Percentiles rank a stretch among this genome's conserved stretches.
Evolutionary conservation across 2,888 invertebrate genomes (phyloP).

Genomic region (Cordilura impudica): DNA sequence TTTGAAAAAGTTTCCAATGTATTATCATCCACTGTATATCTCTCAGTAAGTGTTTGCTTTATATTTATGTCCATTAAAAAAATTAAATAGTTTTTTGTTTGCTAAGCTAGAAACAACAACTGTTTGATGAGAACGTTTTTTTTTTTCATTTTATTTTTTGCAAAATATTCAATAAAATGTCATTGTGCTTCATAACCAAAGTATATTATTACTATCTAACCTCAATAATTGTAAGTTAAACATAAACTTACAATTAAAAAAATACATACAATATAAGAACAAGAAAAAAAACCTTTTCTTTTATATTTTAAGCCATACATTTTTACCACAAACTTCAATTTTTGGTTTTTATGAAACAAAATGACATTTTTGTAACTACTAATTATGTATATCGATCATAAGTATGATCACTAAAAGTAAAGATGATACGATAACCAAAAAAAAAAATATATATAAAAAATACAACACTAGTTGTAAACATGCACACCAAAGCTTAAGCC

Average conservation of each 20-base stretch:
- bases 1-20: no score
- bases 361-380: slow-evolving; percentile 52
- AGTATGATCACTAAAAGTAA: slow-evolving; percentile 26
- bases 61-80: no score
- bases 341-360: slow-evolving; percentile 15
- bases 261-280: not conserved
- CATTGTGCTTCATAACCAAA: not conserved
- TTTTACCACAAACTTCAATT: not conserved
- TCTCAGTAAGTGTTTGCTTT: no score
- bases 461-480: not conserved
- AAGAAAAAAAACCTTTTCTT: not conserved
- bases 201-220: slow-evolving; percentile 13
- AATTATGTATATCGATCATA: slow-evolving; percentile 52
- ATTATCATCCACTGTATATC: no score
- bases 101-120: not conserved
- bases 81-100: not conserved
- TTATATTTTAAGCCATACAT: not conserved
- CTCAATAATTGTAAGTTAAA: not conserved
- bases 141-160: not conserved
- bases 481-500: slow-evolving; percentile 51
- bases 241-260: not conserved
- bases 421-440: slow-evolving; percentile 7
- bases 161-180: not conserved
- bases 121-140: not conserved
- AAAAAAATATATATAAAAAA: not conserved